Conservation (phyloP, 2,888 invertebrate species). For the Sminthurides aquaticus region DNA sequence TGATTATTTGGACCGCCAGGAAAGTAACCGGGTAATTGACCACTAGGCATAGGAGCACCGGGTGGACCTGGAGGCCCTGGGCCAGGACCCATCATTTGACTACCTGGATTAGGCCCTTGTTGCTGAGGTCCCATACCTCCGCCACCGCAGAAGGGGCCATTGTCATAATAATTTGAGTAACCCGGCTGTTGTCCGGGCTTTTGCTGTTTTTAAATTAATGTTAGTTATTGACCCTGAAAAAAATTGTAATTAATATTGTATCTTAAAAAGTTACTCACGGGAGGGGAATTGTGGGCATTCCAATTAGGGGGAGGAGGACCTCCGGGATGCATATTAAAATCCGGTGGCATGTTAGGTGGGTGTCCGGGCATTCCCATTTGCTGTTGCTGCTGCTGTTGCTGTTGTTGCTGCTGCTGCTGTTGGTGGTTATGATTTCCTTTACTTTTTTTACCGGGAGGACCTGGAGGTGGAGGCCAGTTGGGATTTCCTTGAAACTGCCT, state of each 20-base stretch:
- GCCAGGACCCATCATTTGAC: slow-evolving; percentile 36
- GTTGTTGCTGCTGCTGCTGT: slow-evolving; percentile 25
- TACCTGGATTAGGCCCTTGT: slow-evolving; percentile 40
- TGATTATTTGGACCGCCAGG: slow-evolving; percentile 30
- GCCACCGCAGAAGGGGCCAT: slow-evolving; percentile 32
- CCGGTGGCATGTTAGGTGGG: slow-evolving; percentile 40
- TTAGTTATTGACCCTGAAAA: background rate
- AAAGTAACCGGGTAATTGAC: slow-evolving; percentile 28
- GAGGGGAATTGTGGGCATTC: slow-evolving; percentile 41
- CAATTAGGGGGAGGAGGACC: slow-evolving; percentile 31
- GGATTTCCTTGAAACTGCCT: slow-evolving; percentile 43
- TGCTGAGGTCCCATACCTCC: slow-evolving; percentile 28
- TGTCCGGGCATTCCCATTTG: slow-evolving; percentile 24
- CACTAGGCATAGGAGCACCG: slow-evolving; percentile 19
- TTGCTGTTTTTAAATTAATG: slow-evolving; percentile 25
- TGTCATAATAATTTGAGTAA: slow-evolving; percentile 42
- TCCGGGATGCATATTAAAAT: slow-evolving; percentile 40
- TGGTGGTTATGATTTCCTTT: slow-evolving; percentile 35
- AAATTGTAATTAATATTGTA: too few relatives aligned
- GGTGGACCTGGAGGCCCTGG: slow-evolving; percentile 22
- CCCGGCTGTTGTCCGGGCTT: slow-evolving; percentile 39
- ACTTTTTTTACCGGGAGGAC: slow-evolving; percentile 36
- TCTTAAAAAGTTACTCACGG: slow-evolving; percentile 25
- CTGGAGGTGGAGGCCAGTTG: slow-evolving; percentile 39
- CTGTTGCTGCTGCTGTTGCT: slow-evolving; percentile 26